Evolutionary conservation across 1,140 invertebrate species (phyloP).

Genomic region (Andrena cerasifolii): DNA sequence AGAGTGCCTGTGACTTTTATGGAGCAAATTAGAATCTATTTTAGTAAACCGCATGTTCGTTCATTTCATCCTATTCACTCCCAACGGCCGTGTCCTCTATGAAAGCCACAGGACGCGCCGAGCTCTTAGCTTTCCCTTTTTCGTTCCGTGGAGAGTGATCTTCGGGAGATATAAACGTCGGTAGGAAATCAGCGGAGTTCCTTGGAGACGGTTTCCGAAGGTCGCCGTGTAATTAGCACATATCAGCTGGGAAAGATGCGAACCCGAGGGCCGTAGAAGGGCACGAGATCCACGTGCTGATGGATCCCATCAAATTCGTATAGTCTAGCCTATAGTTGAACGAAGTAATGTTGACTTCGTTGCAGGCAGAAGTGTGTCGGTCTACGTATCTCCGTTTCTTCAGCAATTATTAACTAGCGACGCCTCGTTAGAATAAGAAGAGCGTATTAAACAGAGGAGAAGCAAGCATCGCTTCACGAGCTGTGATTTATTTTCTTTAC

Average conservation of each 20-base stretch:
- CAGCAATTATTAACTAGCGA: background rate
- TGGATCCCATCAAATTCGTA: background rate
- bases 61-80: background rate
- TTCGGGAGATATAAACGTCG: too few relatives aligned
- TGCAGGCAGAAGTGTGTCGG: background rate
- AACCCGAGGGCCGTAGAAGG: too few relatives aligned
- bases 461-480: background rate
- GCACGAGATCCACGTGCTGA: background rate
- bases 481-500: constrained; percentile 7
- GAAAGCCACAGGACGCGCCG: constrained; percentile 1
- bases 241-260: background rate
- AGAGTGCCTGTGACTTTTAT: constrained; percentile 55
- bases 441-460: background rate
- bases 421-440: background rate
- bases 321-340: background rate
- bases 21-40: constrained; percentile 56
- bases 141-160: background rate
- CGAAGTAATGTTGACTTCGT: too few relatives aligned
- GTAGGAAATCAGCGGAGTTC: background rate
- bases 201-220: background rate
- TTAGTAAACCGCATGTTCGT: constrained; percentile 38
- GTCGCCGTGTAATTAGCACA: background rate
- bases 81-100: background rate
- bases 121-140: background rate
- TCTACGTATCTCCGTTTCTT: background rate